Evolutionary conservation across 2,113 vertebrate species (phyloP).

Genomic region (Emberiza fucata): DNA sequence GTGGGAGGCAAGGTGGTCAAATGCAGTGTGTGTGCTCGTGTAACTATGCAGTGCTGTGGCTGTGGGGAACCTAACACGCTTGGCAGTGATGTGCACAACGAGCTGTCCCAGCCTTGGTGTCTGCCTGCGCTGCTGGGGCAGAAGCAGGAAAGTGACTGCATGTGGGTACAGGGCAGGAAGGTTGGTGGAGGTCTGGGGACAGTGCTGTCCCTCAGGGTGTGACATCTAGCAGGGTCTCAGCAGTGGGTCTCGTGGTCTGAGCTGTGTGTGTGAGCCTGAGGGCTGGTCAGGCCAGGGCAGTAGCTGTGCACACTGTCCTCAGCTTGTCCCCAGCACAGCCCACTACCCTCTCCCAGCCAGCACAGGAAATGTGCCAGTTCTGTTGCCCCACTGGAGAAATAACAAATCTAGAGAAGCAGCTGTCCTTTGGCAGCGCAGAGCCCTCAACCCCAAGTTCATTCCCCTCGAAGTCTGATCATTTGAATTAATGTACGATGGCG

Average conservation of each 20-base stretch:
- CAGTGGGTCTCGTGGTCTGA: background rate
- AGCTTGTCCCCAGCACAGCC: rapidly evolving
- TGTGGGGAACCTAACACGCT: background rate
- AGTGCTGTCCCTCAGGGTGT: background rate
- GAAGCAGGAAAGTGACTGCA: background rate
- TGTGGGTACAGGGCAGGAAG: background rate
- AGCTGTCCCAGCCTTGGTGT: background rate
- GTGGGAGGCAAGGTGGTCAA: background rate
- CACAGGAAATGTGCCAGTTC: rapidly evolving
- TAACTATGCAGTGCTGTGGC: background rate
- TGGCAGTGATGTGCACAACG: rapidly evolving
- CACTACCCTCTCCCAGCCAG: background rate
- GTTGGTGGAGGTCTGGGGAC: background rate
- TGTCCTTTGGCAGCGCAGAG: background rate
- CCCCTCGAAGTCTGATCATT: rapidly evolving
- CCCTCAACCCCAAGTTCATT: background rate
- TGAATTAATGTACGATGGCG: background rate
- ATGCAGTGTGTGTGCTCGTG: background rate
- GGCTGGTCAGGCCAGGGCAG: background rate
- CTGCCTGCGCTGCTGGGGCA: background rate
- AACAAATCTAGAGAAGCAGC: background rate
- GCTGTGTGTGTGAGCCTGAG: rapidly evolving
- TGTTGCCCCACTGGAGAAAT: background rate
- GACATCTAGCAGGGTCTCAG: background rate
- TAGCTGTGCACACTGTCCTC: rapidly evolving